Conservation (phyloP, 2,888 invertebrate species). For the Nymphalis c-album region DNA sequence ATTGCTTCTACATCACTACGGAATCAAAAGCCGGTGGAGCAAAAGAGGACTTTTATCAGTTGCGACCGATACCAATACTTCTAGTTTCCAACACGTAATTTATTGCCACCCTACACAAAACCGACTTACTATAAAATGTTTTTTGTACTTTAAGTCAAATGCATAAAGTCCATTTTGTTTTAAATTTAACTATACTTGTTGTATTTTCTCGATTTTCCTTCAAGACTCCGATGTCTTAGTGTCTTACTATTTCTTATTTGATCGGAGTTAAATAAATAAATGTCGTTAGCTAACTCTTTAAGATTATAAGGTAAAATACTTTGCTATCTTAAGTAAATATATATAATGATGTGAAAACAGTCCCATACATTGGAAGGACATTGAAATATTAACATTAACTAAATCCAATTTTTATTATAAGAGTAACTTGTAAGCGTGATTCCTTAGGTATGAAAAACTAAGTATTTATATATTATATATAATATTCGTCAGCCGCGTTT, state of each 20-base stretch:
- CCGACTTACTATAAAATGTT: constrained; percentile 15
- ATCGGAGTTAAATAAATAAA: constrained; percentile 1
- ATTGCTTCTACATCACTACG: constrained; percentile 47
- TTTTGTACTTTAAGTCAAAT: constrained; percentile 22
- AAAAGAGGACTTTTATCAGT: constrained; percentile 75
- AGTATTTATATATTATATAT: too few species aligned
- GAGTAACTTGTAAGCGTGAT: too few species aligned
- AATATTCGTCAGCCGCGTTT: too few species aligned
- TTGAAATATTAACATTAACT: too few species aligned
- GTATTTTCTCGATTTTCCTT: constrained; percentile 24
- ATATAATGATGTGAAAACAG: not conserved
- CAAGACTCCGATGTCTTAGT: constrained; percentile 16
- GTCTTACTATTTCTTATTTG: constrained; percentile 4
- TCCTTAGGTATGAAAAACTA: too few species aligned
- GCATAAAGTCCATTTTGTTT: constrained; percentile 29
- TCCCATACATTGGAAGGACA: too few species aligned
- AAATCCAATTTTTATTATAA: too few species aligned
- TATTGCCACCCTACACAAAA: constrained; percentile 64
- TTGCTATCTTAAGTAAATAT: not conserved
- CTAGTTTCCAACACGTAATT: constrained; percentile 69
- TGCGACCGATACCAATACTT: constrained; percentile 71
- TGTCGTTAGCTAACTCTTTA: constrained; percentile 4
- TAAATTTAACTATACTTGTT: constrained; percentile 12
- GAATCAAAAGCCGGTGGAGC: constrained; percentile 64
- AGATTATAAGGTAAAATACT: not conserved